Percentiles rank a stretch among this genome's conserved stretches.
Conservation (phyloP, 1,140 invertebrate species). For the Zaprionus inermis region DNA sequence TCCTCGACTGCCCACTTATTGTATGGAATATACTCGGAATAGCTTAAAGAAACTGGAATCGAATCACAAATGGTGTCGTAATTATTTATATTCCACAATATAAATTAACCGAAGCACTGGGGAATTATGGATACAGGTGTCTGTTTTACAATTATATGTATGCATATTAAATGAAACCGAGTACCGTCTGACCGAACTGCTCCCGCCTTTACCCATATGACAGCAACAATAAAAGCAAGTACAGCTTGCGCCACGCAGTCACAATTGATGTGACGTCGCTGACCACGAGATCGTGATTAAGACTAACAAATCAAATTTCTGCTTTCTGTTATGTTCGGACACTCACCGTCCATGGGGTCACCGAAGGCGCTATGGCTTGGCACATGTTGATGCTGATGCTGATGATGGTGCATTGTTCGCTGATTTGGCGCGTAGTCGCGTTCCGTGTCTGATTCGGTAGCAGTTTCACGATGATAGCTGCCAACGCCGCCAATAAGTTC, state of each 20-base stretch:
- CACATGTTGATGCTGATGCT: conserved; percentile 74
- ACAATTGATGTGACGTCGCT: conserved; percentile 44
- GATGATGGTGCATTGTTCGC: conserved; percentile 66
- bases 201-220: conserved; percentile 21
- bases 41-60: background rate
- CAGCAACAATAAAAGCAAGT: conserved; percentile 43
- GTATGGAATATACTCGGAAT: too few species aligned
- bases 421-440: conserved; percentile 65
- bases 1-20: too few species aligned
- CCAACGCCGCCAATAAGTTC: conserved; percentile 55
- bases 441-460: conserved; percentile 77
- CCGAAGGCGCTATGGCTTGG: conserved; percentile 83
- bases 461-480: conserved; percentile 65
- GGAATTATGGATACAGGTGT: conserved; percentile 41
- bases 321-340: too few species aligned
- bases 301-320: conserved; percentile 55
- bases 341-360: conserved; percentile 81
- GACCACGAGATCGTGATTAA: conserved; percentile 51
- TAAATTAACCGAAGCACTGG: background rate
- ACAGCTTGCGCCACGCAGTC: conserved; percentile 55
- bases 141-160: conserved; percentile 45
- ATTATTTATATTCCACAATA: conserved; percentile 26
- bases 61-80: background rate
- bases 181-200: conserved; percentile 7
- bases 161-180: conserved; percentile 41